A percentile compares a stretch with the other conserved stretches of the same genome.
phyloP scores from a whole-genome alignment of 1,140 invertebrate genomes.

The Drosophila baimaii region DNA sequence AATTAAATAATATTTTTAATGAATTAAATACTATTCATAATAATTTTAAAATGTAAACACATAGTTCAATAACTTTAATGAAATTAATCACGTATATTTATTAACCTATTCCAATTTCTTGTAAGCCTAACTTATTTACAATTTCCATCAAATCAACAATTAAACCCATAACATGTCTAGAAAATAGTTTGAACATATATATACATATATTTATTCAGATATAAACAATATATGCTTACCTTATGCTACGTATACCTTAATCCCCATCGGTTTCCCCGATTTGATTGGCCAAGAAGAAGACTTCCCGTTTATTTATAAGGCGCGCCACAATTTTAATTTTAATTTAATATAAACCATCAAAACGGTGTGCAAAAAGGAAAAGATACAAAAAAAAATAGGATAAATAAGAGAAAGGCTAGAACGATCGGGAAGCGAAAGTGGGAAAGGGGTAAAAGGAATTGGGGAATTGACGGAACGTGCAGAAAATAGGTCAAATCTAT shows the following conservation, averaged over 20 bases:
- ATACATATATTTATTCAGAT: too few relatives aligned
- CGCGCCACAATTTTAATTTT: slow-evolving; percentile 56
- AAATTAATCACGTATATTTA: background rate
- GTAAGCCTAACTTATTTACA: too few relatives aligned
- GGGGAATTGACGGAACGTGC: slow-evolving; percentile 60
- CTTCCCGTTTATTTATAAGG: slow-evolving; percentile 52
- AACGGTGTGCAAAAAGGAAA: slow-evolving; percentile 44
- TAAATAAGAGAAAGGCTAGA: slow-evolving; percentile 22
- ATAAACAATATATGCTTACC: too few relatives aligned
- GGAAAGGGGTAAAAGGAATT: slow-evolving; percentile 16
- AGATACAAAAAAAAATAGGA: slow-evolving; percentile 5
- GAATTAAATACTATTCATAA: too few relatives aligned
- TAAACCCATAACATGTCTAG: too few relatives aligned
- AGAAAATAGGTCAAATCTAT: slow-evolving; percentile 77
- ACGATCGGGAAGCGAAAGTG: slow-evolving; percentile 15
- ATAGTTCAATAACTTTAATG: background rate
- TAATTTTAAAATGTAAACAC: background rate
- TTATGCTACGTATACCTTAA: background rate
- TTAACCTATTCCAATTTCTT: too few relatives aligned
- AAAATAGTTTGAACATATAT: too few relatives aligned
- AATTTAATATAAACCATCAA: slow-evolving; percentile 63
- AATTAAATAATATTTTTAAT: too few relatives aligned
- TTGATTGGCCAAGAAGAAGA: slow-evolving; percentile 20
- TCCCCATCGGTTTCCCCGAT: slow-evolving; percentile 1
- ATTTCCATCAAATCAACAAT: too few relatives aligned